Evolutionary conservation across 2,888 invertebrate species (phyloP).

Genomic region (Podotricha telesiphe): DNA sequence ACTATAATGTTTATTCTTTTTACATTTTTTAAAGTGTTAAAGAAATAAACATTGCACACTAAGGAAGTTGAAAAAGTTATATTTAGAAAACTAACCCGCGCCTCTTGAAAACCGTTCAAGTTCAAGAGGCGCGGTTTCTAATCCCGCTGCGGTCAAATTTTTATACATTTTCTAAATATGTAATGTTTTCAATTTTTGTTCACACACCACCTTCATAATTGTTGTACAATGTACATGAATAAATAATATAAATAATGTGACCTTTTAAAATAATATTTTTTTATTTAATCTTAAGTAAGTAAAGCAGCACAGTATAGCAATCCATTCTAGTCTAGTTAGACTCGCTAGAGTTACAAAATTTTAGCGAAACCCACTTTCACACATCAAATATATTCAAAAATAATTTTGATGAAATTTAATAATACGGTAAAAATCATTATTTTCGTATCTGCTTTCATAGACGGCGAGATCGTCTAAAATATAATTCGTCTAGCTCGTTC

Average conservation of each 20-base stretch:
- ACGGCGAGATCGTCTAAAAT: slow-evolving; percentile 22
- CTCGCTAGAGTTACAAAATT: neutral
- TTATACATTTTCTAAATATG: too few species aligned
- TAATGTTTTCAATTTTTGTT: too few species aligned
- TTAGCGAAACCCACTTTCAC: neutral
- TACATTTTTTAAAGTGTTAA: too few species aligned
- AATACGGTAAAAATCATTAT: neutral
- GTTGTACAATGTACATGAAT: neutral
- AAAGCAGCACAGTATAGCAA: neutral
- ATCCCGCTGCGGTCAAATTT: too few species aligned
- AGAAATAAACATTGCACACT: too few species aligned
- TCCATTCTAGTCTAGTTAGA: neutral
- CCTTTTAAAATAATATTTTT: neutral
- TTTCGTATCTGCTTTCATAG: slow-evolving; percentile 22
- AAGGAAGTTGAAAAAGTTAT: too few species aligned
- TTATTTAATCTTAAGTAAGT: neutral
- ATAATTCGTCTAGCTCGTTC: slow-evolving; percentile 28
- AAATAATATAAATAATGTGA: neutral
- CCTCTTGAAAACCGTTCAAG: too few species aligned
- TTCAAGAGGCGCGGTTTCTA: too few species aligned
- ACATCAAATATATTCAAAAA: neutral
- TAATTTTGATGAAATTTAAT: neutral
- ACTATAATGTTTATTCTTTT: too few species aligned
- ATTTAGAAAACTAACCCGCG: too few species aligned
- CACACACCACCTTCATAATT: slow-evolving; percentile 7